Evolutionary conservation across 2,113 vertebrate species (phyloP), one percentile per base, ranked within the genome.

Genomic region (Phocoena sinus): DNA sequence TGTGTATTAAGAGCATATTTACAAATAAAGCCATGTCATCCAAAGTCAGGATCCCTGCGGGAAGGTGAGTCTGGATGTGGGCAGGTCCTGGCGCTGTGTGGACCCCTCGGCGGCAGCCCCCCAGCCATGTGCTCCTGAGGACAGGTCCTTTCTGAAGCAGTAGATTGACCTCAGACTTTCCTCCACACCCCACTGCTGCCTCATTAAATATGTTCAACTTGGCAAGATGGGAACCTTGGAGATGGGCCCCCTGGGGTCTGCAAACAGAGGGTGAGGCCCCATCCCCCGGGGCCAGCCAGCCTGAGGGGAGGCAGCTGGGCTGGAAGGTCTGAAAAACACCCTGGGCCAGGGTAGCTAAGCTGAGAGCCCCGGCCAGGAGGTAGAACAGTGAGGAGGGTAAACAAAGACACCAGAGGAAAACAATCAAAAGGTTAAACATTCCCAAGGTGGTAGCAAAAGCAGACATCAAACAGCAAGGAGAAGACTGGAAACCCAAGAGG

Each of bases 1-100:
- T 98, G 98, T 89, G 98, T 97, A 79, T 98, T 98, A 96, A 98
- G 97, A 98, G 97, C 95, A 74, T 98, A 98, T 98, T 97, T 98
- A 98, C 98, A 98, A 77, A 96, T 67, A 98, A 98, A 98, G 97
- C 90, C 95, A 97, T 96, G 18, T 90, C 96, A 84, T 81, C 94
- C 96, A 91, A 91, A 98, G 94, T 95, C 89, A 83, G 91, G 95
- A 44, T 89, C 96, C 95, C 62, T 41, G 81, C 65, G 68, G 94
- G 97, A 95, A 13, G 70, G 20, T 63, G 95, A 93, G 93, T 95
- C 96, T 95, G 91, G 96, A 92, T 73, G 91, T 0, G n/a, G 76
- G 93, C 77, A 38, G 28, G 63, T 33, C 89, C 53, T 36, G 3
- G 3, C 0, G 14, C n/a, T 10, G 21, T 0, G 0, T 4, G 17